Percentiles rank a stretch among this genome's conserved stretches.
Conservation (phyloP, 2,113 vertebrate genomes). For the Archocentrus centrarchus region DNA sequence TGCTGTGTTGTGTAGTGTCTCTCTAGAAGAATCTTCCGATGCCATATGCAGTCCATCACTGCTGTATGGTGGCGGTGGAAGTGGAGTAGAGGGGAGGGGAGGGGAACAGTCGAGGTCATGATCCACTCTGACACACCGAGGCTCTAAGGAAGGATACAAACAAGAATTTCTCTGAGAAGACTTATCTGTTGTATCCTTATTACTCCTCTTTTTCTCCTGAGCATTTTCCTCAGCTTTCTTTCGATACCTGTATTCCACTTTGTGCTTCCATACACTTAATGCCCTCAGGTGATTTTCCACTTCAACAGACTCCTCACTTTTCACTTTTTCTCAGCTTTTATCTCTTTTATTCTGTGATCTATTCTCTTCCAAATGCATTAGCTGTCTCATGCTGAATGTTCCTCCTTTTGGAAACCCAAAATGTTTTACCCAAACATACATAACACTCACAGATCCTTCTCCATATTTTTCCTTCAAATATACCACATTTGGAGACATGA, state of each 20-base stretch:
- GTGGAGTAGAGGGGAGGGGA: too few species aligned
- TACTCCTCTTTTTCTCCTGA: rapidly evolving
- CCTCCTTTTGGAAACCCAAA: not conserved
- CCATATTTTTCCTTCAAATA: not conserved
- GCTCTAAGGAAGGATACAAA: not conserved
- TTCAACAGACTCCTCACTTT: not conserved
- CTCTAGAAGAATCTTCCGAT: not conserved
- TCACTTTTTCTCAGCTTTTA: not conserved
- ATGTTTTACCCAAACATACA: rapidly evolving
- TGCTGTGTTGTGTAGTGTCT: not conserved
- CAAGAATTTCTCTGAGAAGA: not conserved
- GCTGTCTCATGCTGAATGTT: not conserved
- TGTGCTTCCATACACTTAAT: rapidly evolving
- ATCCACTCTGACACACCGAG: not conserved
- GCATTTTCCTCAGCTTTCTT: not conserved
- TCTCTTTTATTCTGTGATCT: not conserved
- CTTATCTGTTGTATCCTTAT: not conserved
- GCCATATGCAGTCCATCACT: not conserved
- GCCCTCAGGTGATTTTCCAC: not conserved
- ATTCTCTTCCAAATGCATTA: not conserved
- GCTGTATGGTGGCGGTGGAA: not conserved
- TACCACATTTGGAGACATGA: rapidly evolving
- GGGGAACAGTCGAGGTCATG: not conserved
- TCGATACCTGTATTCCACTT: not conserved
- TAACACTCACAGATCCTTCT: not conserved